Percentiles rank a stretch among this genome's conserved stretches.
Evolutionary conservation across 2,888 invertebrate genomes (phyloP).

Genomic region (Nephrotoma appendiculata): DNA sequence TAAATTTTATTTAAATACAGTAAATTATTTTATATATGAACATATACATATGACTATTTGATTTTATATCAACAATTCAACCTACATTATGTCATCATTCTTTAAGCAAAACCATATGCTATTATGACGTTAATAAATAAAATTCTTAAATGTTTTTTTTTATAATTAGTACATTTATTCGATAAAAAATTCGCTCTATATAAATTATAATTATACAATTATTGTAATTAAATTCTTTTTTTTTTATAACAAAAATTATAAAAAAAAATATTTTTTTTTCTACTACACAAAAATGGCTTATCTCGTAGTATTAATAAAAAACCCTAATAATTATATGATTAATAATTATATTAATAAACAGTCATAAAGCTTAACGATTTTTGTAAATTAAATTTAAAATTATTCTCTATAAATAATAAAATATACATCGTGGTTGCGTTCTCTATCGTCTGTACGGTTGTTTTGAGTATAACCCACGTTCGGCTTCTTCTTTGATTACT

Average conservation of each 20-base stretch:
- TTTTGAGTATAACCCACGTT: constrained; percentile 57
- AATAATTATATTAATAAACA: background rate
- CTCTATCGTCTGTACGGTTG: constrained; percentile 44
- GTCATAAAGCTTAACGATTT: background rate
- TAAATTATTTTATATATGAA: too few relatives aligned
- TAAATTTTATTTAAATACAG: too few relatives aligned
- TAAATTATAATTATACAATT: background rate
- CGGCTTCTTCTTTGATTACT: constrained; percentile 51
- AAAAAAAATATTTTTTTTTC: background rate
- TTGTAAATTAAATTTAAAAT: background rate
- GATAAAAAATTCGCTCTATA: background rate
- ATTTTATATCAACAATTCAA: too few relatives aligned
- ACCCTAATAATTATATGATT: background rate
- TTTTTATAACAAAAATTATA: background rate
- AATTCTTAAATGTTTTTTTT: background rate
- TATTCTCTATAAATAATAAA: background rate
- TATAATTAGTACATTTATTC: background rate
- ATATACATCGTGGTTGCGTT: background rate
- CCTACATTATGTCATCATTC: too few relatives aligned
- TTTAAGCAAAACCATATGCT: too few relatives aligned
- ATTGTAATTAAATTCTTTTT: background rate
- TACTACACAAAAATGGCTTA: background rate
- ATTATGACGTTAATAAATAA: too few relatives aligned
- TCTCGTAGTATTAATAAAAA: background rate
- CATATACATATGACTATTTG: too few relatives aligned